Evolutionary conservation across 2,888 invertebrate species (phyloP).

Genomic region (Drosophila lutescens): DNA sequence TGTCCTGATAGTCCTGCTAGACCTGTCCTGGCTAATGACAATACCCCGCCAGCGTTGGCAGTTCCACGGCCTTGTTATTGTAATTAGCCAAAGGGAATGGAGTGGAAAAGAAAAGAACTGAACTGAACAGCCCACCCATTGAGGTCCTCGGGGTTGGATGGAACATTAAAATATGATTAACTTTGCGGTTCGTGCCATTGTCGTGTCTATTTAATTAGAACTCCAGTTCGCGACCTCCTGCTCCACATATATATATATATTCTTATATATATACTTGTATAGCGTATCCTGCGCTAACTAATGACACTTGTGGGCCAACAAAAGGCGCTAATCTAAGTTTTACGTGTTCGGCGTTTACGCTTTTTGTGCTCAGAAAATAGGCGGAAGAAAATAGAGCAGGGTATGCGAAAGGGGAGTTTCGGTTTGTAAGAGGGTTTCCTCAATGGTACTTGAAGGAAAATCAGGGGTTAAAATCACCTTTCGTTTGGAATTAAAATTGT

Average conservation of each 20-base stretch:
- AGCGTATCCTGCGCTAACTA: conserved; percentile 44
- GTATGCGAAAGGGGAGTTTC: conserved; percentile 2
- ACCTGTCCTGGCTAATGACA: conserved; percentile 38
- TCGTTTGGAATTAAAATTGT: not conserved
- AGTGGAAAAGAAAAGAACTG: not conserved
- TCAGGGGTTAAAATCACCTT: not conserved
- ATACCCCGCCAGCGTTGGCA: conserved; percentile 9
- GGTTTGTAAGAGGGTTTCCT: not conserved
- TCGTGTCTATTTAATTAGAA: conserved; percentile 75
- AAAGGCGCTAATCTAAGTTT: conserved; percentile 81
- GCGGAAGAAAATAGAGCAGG: not conserved
- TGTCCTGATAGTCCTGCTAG: not conserved
- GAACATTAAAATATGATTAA: conserved; percentile 75
- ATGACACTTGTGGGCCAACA: conserved; percentile 53
- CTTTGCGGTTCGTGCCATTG: conserved; percentile 71
- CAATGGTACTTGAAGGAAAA: not conserved
- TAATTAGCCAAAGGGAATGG: conserved; percentile 57
- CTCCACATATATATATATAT: not conserved
- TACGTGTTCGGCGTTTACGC: conserved; percentile 77
- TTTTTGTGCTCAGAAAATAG: conserved; percentile 35
- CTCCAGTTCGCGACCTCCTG: conserved; percentile 11
- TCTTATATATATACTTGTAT: conserved; percentile 4
- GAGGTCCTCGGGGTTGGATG: conserved; percentile 48
- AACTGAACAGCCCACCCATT: not conserved
- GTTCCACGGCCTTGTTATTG: conserved; percentile 60